These are phyloP conservation scores for Brachionus manjavacas DNA, from an alignment of 1,140 invertebrate species.

Conservation along the genomic window DNA sequence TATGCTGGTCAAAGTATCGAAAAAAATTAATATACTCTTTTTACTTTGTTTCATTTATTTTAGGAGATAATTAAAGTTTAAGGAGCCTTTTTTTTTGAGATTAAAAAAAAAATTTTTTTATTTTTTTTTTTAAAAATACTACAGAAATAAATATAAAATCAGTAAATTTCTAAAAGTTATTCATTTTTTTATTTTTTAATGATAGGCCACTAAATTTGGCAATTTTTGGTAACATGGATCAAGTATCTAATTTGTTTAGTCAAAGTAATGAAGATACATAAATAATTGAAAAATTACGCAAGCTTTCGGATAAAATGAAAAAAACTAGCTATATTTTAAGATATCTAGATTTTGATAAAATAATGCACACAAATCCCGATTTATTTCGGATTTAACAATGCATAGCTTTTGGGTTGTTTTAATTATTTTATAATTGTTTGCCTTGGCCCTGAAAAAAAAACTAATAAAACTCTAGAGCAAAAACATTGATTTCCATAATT, in stretches of 20 bases:
- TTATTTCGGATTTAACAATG: not conserved
- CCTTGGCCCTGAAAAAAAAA: slow-evolving; percentile 17
- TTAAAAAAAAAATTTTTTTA: too few species aligned
- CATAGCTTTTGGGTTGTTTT: not conserved
- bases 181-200: too few species aligned
- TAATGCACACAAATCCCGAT: not conserved
- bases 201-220: too few species aligned
- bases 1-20: too few species aligned
- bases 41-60: too few species aligned
- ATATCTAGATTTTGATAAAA: not conserved
- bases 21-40: too few species aligned
- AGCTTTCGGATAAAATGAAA: not conserved
- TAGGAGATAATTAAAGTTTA: too few species aligned
- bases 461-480: not conserved
- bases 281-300: not conserved
- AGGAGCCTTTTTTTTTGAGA: too few species aligned
- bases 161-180: too few species aligned
- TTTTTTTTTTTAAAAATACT: too few species aligned
- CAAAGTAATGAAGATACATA: not conserved
- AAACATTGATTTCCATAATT: slow-evolving; percentile 8
- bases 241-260: not conserved
- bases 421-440: slow-evolving; percentile 21
- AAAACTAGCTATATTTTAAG: not conserved
- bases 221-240: not conserved
- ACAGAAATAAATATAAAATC: too few species aligned